Conservation (phyloP, 2,888 invertebrate genomes). For the Heliconius aoede region DNA sequence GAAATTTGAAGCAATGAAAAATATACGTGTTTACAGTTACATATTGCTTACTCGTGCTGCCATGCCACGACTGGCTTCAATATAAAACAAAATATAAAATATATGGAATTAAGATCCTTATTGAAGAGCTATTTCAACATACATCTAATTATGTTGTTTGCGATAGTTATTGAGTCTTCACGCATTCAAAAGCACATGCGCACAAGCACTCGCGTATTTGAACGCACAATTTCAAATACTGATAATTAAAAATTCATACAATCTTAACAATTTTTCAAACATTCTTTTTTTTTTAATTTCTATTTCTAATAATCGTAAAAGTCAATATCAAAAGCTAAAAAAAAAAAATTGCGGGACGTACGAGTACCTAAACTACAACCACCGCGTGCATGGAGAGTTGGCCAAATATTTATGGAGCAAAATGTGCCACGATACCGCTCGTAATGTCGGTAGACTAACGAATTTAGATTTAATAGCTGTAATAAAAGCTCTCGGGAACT, state of each 20-base stretch:
- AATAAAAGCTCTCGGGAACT: constrained; percentile 32
- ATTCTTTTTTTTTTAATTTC: too few species aligned
- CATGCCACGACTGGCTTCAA: background rate
- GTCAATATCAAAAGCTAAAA: too few species aligned
- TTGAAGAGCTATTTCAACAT: background rate
- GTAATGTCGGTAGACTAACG: constrained; percentile 1
- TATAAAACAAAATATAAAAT: background rate
- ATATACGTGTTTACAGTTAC: too few species aligned
- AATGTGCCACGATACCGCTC: background rate
- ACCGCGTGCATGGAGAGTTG: background rate
- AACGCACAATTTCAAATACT: too few species aligned
- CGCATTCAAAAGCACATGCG: background rate
- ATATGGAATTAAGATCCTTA: background rate
- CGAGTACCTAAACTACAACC: background rate
- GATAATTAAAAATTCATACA: too few species aligned
- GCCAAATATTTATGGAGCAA: background rate
- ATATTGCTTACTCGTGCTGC: too few species aligned
- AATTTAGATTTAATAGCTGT: constrained; percentile 35
- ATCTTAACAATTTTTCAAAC: too few species aligned
- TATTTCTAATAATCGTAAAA: too few species aligned
- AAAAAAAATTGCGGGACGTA: too few species aligned
- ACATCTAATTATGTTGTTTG: background rate
- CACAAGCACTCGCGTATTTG: too few species aligned
- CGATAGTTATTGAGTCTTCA: background rate
- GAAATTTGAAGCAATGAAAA: too few species aligned